phyloP scores from a whole-genome alignment of 2,113 vertebrate genomes.

The Bubo bubo region DNA sequence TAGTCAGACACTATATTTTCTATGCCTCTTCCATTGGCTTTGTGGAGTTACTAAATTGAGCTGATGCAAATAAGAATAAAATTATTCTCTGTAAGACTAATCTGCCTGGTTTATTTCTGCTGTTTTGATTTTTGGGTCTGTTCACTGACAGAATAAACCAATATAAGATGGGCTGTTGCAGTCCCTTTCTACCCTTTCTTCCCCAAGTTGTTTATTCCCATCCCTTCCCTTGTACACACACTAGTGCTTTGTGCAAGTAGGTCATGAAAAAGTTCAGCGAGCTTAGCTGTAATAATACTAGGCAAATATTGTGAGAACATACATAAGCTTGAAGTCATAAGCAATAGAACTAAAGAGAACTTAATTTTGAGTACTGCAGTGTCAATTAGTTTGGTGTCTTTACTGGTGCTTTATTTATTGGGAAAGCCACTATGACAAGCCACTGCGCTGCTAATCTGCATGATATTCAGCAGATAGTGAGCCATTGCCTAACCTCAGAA shows the following conservation, averaged over 20 bases:
- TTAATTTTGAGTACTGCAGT: neutral
- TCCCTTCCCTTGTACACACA: neutral
- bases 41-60: neutral
- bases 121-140: neutral
- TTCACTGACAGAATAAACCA: neutral
- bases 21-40: neutral
- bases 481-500: constrained; percentile 43
- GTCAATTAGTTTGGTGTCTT: neutral
- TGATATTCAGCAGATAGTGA: constrained; percentile 26
- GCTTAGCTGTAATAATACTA: neutral
- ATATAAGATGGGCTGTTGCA: neutral
- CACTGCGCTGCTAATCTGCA: neutral
- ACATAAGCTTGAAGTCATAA: neutral
- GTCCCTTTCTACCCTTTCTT: neutral
- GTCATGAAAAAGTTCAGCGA: neutral
- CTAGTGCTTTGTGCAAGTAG: neutral
- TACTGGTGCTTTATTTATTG: neutral
- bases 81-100: neutral
- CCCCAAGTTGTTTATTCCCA: neutral
- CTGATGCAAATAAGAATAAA: neutral
- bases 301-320: neutral
- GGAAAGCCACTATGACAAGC: constrained; percentile 2
- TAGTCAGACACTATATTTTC: neutral
- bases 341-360: neutral
- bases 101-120: neutral